Conservation (phyloP, 2,113 vertebrate genomes). For the Muntiacus muntjak region DNA sequence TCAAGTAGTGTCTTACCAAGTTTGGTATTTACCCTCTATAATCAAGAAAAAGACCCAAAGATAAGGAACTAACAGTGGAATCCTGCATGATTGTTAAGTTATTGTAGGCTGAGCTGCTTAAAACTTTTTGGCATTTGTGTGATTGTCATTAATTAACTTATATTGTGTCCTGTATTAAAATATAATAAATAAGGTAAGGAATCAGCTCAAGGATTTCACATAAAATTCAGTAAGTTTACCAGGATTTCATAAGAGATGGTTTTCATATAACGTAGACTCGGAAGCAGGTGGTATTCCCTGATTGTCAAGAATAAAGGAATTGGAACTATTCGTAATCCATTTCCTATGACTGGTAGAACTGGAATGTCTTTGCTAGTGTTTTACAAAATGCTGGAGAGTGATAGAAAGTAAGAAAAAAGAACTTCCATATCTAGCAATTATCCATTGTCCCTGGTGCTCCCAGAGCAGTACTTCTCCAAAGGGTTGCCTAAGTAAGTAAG, state of each 20-base stretch:
- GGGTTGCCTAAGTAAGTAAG: not conserved
- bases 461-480: not conserved
- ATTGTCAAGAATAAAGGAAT: not conserved
- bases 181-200: not conserved
- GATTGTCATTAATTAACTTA: not conserved
- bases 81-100: not conserved
- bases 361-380: not conserved
- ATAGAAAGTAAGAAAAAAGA: not conserved
- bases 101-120: not conserved
- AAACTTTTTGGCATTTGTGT: not conserved
- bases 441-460: not conserved
- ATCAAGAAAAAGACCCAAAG: not conserved
- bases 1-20: not conserved
- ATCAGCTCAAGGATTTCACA: not conserved
- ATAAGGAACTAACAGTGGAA: not conserved
- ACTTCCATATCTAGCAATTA: not conserved
- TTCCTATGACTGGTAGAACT: not conserved
- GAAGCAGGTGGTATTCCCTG: not conserved
- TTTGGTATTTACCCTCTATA: not conserved
- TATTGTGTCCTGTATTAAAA: not conserved
- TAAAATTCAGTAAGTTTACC: not conserved
- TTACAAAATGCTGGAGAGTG: not conserved
- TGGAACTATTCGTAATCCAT: not conserved
- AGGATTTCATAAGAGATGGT: not conserved
- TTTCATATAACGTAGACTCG: not conserved